Evolutionary conservation across 2,888 invertebrate genomes (phyloP), one percentile per base, ranked within the genome.

Genomic region (Chloromyia formosa): DNA sequence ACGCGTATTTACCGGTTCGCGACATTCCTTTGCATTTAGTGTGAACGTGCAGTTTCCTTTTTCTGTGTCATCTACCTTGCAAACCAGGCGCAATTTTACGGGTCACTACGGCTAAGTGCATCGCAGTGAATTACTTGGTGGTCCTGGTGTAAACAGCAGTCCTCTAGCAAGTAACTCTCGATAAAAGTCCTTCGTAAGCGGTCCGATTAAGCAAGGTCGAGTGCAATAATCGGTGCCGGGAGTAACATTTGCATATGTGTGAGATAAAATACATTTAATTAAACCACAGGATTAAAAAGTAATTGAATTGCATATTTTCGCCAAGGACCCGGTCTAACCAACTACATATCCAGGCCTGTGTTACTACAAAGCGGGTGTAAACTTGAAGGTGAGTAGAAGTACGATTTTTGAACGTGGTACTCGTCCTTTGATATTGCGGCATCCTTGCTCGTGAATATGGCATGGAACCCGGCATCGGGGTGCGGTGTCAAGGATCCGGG

Each of bases 241-340:
- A 49, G 12, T n/a, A n/a, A 16, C 5, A 42, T 66, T n/a, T 20
- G 66, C 23, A 49, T 20, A 45, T 23, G 9, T 35, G 2, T 2
- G 2, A 7, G 2, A 7, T 22, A 45, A 66, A 45, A 66, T 45
- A 66, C 66, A 49, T 66, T 49, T 49, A 66, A 66, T 49, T 66
- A 66, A 20, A 10, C 22, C 27, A 35, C 49, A 66, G 66, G 66
- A 66, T 45, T 66, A 66, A 42, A 66, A 35, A 45, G 49, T 66
- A 66, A 66, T 66, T 66, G 66, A 45, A 66, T 66, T 45, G 20
- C 66, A 66, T 49, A 14, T 66, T 49, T 49, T 22, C 23, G 66
- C 66, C 49, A 16, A 35, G 35, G 61, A 22, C 16, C 7, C 12
- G 49, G 14, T 49, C 49, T 12, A 49, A 49, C 49, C 49, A 10